Base-by-base conservation (phyloP, 92 coral and sea anemone genomes). In the Bergia puertoricense region DNA sequence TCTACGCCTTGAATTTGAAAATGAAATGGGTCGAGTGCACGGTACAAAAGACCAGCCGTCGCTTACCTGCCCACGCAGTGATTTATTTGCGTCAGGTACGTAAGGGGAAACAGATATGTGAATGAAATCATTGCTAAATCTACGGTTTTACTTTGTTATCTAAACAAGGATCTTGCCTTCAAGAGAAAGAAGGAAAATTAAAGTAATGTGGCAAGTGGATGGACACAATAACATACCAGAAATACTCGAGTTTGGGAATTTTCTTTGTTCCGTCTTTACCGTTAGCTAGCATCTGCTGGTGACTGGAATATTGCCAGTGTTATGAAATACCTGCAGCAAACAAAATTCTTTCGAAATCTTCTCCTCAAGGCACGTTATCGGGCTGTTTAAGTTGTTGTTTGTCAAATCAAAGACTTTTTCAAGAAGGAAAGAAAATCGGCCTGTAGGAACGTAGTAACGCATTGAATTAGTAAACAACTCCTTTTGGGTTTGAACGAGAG, bases 221-320 rank as follows among this genome's bases (percentile, higher is more conserved):
- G 2, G 51, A 7, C 56, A 71, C 68, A 84, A 71, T 48, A 71
- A 30, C 66, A 84, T 82, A 42, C 78, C 87, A 84, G 6, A 20
- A 48, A 71, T 84, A 30, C 42, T 84, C 16, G 69, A 40, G 22
- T 8, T 83, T 36, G 6, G 18, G 3, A 23, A 14, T 15, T 67
- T 82, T 69, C 13, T 80, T 80, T 80, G 46, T 56, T 38, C 62
- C 22, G n/a, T 37, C 22, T 66, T 67, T 38, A 23, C 76, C 77
- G 30, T 30, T 30, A 11, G 22, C 2, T 36, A 71, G 71, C 87
- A 84, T 84, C 87, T 84, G 79, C 43, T 48, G 41, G 66, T 2
- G 37, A 48, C 79, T 71, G 87, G 79, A 69, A 69, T 30, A 44
- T 71, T 71, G 87, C 87, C 87, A 84, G 46, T 30, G 8, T 6